A percentile compares a stretch with the other conserved stretches of the same genome.
These are phyloP conservation scores for Plutomurus gul DNA, from an alignment of 1,140 invertebrate genomes.

Conservation along the genomic window DNA sequence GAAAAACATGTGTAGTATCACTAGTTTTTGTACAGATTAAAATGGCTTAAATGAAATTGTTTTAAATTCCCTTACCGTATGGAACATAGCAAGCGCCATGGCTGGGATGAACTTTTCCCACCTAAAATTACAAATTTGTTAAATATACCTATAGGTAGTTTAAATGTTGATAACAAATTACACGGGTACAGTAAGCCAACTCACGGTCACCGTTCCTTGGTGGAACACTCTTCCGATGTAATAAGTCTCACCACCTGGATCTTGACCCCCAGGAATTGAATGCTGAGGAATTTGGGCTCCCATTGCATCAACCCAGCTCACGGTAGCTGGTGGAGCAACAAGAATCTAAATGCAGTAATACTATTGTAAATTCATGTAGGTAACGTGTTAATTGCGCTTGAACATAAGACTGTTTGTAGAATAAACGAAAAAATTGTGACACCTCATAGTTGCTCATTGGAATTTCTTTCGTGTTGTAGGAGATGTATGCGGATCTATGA, in stretches of 20 bases:
- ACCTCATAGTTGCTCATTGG: neutral
- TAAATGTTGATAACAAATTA: no score
- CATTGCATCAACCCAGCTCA: constrained; percentile 4
- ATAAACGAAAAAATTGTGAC: no score
- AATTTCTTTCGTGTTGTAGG: neutral
- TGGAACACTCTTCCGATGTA: constrained; percentile 31
- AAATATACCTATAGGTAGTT: no score
- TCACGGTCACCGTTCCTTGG: neutral
- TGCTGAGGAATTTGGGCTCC: neutral
- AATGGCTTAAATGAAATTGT: neutral
- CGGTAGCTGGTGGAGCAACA: neutral
- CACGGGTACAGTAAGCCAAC: no score
- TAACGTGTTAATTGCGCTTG: no score
- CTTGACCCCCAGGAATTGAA: constrained; percentile 4
- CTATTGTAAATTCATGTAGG: no score
- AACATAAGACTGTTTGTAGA: no score
- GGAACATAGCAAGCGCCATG: constrained; percentile 11
- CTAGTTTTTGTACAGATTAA: no score
- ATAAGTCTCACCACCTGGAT: constrained; percentile 21
- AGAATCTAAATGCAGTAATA: neutral
- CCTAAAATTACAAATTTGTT: no score
- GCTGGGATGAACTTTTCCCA: constrained; percentile 18
- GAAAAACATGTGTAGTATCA: no score
- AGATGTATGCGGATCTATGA: neutral
- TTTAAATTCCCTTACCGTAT: neutral